Conservation (phyloP, 2,888 invertebrate genomes). For the Quadroppia sp. region DNA sequence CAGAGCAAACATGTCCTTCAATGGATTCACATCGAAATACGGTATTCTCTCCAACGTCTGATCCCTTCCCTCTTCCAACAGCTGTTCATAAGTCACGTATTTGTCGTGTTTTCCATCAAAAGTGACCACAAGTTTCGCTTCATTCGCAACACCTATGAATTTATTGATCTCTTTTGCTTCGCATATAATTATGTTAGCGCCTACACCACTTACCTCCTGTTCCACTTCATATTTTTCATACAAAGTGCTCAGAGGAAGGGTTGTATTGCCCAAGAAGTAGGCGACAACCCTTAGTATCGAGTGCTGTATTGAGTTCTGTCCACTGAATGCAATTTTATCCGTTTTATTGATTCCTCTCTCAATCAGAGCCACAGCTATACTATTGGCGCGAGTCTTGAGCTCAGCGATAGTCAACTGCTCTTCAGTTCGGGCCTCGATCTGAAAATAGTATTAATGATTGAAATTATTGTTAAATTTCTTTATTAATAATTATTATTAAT, state of each 20-base stretch:
- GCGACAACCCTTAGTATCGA: neutral
- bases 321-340: conserved; percentile 29
- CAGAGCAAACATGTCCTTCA: neutral
- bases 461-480: too few species aligned
- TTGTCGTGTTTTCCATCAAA: conserved; percentile 12
- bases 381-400: neutral
- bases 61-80: conserved; percentile 22
- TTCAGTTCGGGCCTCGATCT: conserved; percentile 25
- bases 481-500: neutral
- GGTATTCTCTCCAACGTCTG: neutral
- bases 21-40: conserved; percentile 1
- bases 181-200: neutral
- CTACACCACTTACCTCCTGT: neutral
- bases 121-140: neutral
- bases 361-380: conserved; percentile 26
- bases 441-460: neutral
- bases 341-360: conserved; percentile 18
- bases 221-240: conserved; percentile 15
- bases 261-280: conserved; percentile 18
- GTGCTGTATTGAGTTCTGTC: conserved; percentile 28
- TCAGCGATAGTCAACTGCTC: neutral
- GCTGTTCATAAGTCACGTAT: neutral
- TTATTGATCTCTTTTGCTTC: neutral
- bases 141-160: neutral
- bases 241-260: neutral